A percentile compares a stretch with the other conserved stretches of the same genome.
These are phyloP conservation scores for Eumaeus atala DNA, from an alignment of 1,140 invertebrate genomes.

Conservation along the genomic window DNA sequence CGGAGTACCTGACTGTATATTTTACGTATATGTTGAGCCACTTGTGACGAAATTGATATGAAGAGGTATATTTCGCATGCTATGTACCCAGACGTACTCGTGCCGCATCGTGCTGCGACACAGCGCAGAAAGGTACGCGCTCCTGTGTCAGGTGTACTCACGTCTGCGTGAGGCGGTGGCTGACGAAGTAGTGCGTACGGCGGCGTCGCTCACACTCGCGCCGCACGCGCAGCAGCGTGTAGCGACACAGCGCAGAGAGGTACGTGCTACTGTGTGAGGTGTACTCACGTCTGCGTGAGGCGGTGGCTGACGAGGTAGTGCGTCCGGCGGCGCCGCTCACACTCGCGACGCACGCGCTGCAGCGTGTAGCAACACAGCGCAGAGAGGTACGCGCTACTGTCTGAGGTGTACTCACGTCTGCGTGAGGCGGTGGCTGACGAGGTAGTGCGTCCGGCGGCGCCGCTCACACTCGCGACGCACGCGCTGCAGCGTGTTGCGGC, in stretches of 20 bases:
- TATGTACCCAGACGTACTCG: too few relatives aligned
- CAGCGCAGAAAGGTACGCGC: too few relatives aligned
- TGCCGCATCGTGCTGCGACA: too few relatives aligned
- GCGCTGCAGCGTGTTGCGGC: conserved; percentile 91
- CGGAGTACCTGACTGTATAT: too few relatives aligned
- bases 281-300: conserved; percentile 89
- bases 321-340: conserved; percentile 77
- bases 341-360: conserved; percentile 84
- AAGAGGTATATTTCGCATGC: too few relatives aligned
- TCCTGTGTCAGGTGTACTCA: conserved; percentile 31
- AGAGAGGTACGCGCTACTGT: too few relatives aligned
- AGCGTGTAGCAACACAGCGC: conserved; percentile 94
- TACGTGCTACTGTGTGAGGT: not conserved
- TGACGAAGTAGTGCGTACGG: conserved; percentile 81
- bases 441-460: conserved; percentile 76
- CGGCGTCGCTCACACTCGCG: conserved; percentile 81
- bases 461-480: conserved; percentile 83
- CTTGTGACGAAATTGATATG: too few relatives aligned
- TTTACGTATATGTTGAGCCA: too few relatives aligned
- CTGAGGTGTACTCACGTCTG: conserved; percentile 80
- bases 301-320: conserved; percentile 85
- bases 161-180: conserved; percentile 94
- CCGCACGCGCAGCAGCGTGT: too few relatives aligned
- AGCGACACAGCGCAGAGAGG: too few relatives aligned
- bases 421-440: conserved; percentile 91